phyloP scores from a whole-genome alignment of 2,797 vertebrate genomes.

The Gobionotothen gibberifrons region DNA sequence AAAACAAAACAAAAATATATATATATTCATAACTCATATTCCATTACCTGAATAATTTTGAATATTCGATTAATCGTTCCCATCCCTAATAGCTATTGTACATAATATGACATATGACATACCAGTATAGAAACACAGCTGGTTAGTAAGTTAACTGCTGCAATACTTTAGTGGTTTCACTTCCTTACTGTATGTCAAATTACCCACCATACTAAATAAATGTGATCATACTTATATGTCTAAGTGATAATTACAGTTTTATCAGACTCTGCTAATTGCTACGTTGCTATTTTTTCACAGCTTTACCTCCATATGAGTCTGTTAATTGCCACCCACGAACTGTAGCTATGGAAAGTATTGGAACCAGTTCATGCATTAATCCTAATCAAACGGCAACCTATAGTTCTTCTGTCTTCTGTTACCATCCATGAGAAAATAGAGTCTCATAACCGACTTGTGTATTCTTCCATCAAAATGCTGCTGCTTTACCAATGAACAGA shows the following conservation, averaged over 20 bases:
- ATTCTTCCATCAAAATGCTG: too few relatives aligned
- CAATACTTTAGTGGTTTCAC: neutral
- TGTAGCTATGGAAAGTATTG: slow-evolving; percentile 6
- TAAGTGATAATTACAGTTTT: slow-evolving; percentile 44
- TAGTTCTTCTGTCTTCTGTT: neutral
- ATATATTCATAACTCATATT: too few relatives aligned
- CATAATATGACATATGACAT: neutral
- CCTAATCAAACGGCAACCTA: neutral
- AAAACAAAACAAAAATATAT: too few relatives aligned
- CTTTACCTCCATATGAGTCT: slow-evolving; percentile 3
- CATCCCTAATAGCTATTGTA: too few relatives aligned
- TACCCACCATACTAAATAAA: neutral
- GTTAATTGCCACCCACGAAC: slow-evolving; percentile 15
- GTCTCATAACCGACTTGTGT: too few relatives aligned
- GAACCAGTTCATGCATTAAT: neutral
- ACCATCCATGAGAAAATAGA: neutral
- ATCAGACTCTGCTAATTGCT: slow-evolving; percentile 49
- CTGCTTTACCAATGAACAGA: too few relatives aligned
- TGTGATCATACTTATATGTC: slow-evolving; percentile 40
- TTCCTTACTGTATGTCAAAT: neutral
- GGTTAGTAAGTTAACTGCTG: neutral
- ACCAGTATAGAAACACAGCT: slow-evolving; percentile 9
- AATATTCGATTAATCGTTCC: too few relatives aligned
- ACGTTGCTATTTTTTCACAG: slow-evolving; percentile 16
- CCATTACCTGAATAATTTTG: too few relatives aligned